phyloP scores from a whole-genome alignment of 2,888 invertebrate species.

The Trisateles emortualis region DNA sequence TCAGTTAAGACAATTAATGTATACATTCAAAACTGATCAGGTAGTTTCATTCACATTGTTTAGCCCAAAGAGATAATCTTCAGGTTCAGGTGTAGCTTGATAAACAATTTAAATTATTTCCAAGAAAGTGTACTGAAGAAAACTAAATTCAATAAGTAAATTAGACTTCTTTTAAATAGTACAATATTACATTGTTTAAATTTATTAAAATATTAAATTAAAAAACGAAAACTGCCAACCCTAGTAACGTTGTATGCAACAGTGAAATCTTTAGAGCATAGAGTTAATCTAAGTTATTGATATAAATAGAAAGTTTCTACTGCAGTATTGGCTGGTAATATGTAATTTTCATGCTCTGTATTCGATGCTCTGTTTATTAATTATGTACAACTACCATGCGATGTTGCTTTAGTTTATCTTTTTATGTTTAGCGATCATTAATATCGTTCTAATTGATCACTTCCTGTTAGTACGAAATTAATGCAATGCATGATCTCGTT shows the following conservation, averaged over 20 bases:
- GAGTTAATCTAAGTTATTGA: conserved; percentile 37
- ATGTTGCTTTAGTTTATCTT: conserved; percentile 25
- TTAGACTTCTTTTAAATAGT: no score
- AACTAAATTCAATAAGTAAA: no score
- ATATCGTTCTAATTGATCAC: not conserved
- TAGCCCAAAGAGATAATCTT: no score
- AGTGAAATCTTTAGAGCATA: conserved; percentile 30
- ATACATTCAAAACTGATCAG: no score
- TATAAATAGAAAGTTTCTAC: conserved; percentile 41
- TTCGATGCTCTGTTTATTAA: conserved; percentile 33
- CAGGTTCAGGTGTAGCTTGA: no score
- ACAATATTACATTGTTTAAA: no score
- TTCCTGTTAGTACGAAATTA: not conserved
- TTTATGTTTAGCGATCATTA: not conserved
- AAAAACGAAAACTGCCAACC: conserved; percentile 17
- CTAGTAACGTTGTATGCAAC: conserved; percentile 20
- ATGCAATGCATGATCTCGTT: no score
- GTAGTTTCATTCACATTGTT: no score
- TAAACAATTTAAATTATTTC: no score
- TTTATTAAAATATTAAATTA: not conserved
- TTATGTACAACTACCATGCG: conserved; percentile 32
- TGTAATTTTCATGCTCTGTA: conserved; percentile 35
- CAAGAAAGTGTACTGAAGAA: no score
- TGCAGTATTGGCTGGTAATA: conserved; percentile 27
- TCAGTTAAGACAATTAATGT: no score